Evolutionary conservation across 2,888 invertebrate genomes (phyloP).

Genomic region (Seladonia tumulorum): DNA sequence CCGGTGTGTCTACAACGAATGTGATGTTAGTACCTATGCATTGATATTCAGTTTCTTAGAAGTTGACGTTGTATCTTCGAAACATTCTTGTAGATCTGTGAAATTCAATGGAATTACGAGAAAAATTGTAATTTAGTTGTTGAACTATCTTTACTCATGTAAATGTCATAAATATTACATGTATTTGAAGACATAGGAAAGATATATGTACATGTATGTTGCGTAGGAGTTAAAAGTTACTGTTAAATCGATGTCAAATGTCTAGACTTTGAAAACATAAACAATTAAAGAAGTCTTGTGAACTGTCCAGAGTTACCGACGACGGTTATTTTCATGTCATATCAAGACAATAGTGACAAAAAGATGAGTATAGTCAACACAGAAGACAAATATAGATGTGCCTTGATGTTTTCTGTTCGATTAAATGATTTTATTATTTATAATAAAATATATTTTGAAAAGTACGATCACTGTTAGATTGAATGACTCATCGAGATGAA

Average conservation of each 20-base stretch:
- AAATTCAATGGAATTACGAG: slow-evolving; percentile 15
- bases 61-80: slow-evolving; percentile 14
- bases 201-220: slow-evolving; percentile 39
- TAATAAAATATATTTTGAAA: slow-evolving; percentile 61
- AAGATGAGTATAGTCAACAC: slow-evolving; percentile 36
- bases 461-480: slow-evolving; percentile 41
- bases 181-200: slow-evolving; percentile 42
- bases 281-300: slow-evolving; percentile 45
- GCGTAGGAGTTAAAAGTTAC: slow-evolving; percentile 44
- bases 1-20: slow-evolving; percentile 44
- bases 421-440: slow-evolving; percentile 62
- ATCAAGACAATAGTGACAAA: slow-evolving; percentile 62
- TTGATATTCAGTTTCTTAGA: slow-evolving; percentile 34
- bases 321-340: slow-evolving; percentile 44
- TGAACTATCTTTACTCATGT: slow-evolving; percentile 44
- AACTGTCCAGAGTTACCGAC: slow-evolving; percentile 46
- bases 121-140: slow-evolving; percentile 40
- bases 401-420: slow-evolving; percentile 76
- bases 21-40: slow-evolving; percentile 36
- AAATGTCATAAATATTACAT: slow-evolving; percentile 52
- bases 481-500: slow-evolving; percentile 21
- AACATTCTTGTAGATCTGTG: slow-evolving; percentile 23
- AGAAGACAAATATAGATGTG: slow-evolving; percentile 70
- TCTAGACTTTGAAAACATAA: slow-evolving; percentile 52
- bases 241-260: slow-evolving; percentile 64